phyloP scores from a whole-genome alignment of 2,113 vertebrate genomes.

The Cololabis saira region DNA sequence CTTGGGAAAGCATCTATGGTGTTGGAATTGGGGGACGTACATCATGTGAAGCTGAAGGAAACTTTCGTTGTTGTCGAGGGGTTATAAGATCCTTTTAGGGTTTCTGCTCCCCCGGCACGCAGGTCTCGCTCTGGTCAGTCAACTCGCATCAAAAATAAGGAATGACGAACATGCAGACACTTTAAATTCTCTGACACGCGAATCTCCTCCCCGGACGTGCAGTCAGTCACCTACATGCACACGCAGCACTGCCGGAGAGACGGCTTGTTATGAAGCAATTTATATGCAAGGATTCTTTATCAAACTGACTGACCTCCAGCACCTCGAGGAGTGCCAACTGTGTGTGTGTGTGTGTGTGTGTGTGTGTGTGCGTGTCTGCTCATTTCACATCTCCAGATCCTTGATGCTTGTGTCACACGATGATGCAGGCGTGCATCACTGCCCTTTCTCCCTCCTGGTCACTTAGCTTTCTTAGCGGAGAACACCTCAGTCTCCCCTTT shows the following conservation, averaged over 20 bases:
- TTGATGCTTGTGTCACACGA: slow-evolving; percentile 8
- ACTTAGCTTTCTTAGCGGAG: slow-evolving; percentile 1
- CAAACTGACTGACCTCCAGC: slow-evolving; percentile 71
- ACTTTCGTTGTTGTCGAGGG: slow-evolving; percentile 14
- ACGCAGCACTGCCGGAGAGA: slow-evolving; percentile 46
- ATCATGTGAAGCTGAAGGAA: not conserved
- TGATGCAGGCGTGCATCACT: not conserved
- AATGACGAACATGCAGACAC: not conserved
- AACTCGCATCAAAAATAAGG: slow-evolving; percentile 2
- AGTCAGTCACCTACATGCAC: slow-evolving; percentile 16
- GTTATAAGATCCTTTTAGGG: slow-evolving; percentile 3
- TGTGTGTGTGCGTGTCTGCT: slow-evolving; percentile 17
- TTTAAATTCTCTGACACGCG: slow-evolving; percentile 20
- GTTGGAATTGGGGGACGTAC: not conserved
- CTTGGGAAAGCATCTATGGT: not conserved
- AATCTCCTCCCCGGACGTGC: slow-evolving; percentile 1
- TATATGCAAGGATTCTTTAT: slow-evolving; percentile 78
- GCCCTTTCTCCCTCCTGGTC: not conserved
- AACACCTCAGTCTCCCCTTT: not conserved
- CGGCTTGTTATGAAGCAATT: slow-evolving; percentile 76
- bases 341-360: slow-evolving; percentile 8
- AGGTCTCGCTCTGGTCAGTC: slow-evolving; percentile 20
- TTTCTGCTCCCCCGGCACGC: slow-evolving; percentile 17
- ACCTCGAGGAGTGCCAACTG: slow-evolving; percentile 48
- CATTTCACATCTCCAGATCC: slow-evolving; percentile 5